Base-by-base conservation (phyloP, 2,797 vertebrate species). In the Tragopan temminckii region DNA sequence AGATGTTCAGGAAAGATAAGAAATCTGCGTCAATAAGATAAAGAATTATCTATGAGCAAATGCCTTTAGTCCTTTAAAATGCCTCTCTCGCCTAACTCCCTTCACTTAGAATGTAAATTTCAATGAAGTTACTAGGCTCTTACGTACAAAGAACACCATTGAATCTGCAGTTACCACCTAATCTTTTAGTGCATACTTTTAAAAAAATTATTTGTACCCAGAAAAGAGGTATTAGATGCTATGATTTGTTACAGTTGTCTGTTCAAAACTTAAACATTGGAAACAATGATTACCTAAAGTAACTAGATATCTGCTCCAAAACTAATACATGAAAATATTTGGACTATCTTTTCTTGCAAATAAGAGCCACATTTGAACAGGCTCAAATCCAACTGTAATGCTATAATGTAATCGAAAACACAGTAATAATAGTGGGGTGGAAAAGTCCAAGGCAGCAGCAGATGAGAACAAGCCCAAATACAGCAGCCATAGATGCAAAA, bases 1-100 rank as follows among this genome's bases (percentile, higher is more conserved):
- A 57, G 55, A 68, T 70, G 6, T 70, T 94, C 38, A 84, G 59
- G 58, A 94, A 93, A 89, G 80, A 63, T 21, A 85, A 43, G 59
- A 50, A 38, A 16, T 35, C 80, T 84, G 82, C 21, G 75, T 20
- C 12, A 83, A 9, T 38, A 40, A 75, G 52, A 52, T 36, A 74
- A 89, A 63, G 10, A 38, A 5, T 57, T 85, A 74, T 58, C 52
- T 74, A 18, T 29, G 72, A 94, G 76, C 9, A 13, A 15, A 72
- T 6, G 5, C 36, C 17, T 89, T 77, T 42, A 14, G 2, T 20
- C 42, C n/a, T 50, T 46, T 40, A 40, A 21, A 83, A 52, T 11
- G 35, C 23, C 14, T 18, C n/a, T 15, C n/a, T 18, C 23, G 8
- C 13, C 23, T 57, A 33, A 14, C 15, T 40, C 16, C 13, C 17